Base-by-base conservation (phyloP, 2,113 vertebrate genomes). In the Megalops atlanticus region DNA sequence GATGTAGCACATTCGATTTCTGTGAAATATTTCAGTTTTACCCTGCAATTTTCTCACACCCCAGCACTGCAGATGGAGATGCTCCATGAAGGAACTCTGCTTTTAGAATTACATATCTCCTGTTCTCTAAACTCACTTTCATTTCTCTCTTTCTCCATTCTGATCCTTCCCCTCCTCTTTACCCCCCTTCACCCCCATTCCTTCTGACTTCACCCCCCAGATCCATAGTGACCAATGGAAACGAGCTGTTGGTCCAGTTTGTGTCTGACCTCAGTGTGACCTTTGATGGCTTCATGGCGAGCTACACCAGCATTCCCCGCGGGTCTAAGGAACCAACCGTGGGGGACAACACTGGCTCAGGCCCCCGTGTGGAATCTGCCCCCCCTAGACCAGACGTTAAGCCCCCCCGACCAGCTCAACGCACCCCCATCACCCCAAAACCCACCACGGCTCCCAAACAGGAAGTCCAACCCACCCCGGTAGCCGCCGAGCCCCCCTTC, bases 261-360 rank as follows among this genome's bases (percentile, higher is more conserved):
- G 96, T 97, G 73, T 98, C 97, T 0, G 97, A 98, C 86, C 94
- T 94, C 78, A 98, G 96, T 0, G 95, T 97, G 85, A 95, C 96
- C 0, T 95, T 93, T 0, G 97, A 97, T 1, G 97, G 97, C 41
- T 98, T 98, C 88, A 87, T 95, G 0, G 96, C 95, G n/a, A 83
- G 86, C 27, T 97, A 97, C 75, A 90, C 76, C 75, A 93, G 87
- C 81, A 2, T 92, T 12, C 86, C 88, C 0, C 86, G 1, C 3
- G 90, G 90, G 12, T 69, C 89, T 78, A 69, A 81, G 11, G 0
- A 71, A 3, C 38, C 86, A n/a, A 49, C 76, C 4, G 72, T 58
- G 33, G 69, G 49, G 49, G 77, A 27, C 1, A 69, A 77, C 0
- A 2, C 40, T 16, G 52, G 21, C 12, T 76, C 86, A 12, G 86